Evolutionary conservation across 2,113 vertebrate genomes (phyloP), one percentile per base, ranked within the genome.

Genomic region (Pipra filicauda): DNA sequence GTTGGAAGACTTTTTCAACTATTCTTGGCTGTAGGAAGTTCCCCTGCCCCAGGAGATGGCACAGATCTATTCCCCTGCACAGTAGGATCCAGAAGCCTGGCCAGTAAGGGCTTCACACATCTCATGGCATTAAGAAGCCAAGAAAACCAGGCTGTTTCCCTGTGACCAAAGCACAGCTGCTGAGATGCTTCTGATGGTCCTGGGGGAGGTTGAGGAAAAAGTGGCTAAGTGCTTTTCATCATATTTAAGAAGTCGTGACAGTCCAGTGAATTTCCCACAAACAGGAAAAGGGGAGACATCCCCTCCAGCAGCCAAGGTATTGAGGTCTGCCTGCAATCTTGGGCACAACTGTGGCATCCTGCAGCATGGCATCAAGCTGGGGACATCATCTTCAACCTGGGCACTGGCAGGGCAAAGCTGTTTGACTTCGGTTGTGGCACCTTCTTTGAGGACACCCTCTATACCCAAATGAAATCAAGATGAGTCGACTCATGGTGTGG

Each of bases 1-100:
- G 33, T 97, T 99, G 4, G 98, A 99, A 96, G 99, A 99, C 89
- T 97, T 99, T 81, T 96, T 98, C 95, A 99, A 98, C 81, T 99
- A 99, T 95, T 91, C 98, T 0, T 99, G 99, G 99, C 98, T 99
- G 98, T 98, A 99, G 93, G 97, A 92, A 48, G 91, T 98, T 2
- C 93, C 98, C 15, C 95, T 98, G 85, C 73, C 95, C 48, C n/a
- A 78, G 48, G 18, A 62, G 48, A 71, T n/a, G 2, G 92, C 98
- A 1, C 98, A 99, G 96, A 98, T 99, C 95, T 94, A 98, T n/a
- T 23, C 19, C n/a, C 52, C 97, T 99, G 88, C 99, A 99, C 97
- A 98, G 98, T 96, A 97, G 99, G 87, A 93, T 96, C 27, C 97
- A 98, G 8, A 98, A 98, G 88, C 85, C 98, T 49, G 91, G 91